These are phyloP conservation scores for Cyclargus thomasi DNA, from an alignment of 1,140 invertebrate species.

Conservation along the genomic window DNA sequence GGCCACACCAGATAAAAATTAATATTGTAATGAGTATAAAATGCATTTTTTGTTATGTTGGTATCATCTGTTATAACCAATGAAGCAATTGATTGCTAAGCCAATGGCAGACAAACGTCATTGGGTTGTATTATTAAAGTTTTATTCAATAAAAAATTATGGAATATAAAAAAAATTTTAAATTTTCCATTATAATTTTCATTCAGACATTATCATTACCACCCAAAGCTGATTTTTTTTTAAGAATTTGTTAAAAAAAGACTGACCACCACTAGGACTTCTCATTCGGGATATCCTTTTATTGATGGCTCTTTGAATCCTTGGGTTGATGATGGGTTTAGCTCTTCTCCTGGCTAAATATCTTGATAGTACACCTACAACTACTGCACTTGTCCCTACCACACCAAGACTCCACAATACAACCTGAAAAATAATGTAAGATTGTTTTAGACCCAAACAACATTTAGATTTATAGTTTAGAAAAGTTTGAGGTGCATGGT, in stretches of 20 bases:
- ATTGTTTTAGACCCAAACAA: background rate
- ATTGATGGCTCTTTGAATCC: constrained; percentile 73
- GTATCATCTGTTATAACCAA: too few relatives aligned
- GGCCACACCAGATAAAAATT: too few relatives aligned
- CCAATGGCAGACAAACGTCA: too few relatives aligned
- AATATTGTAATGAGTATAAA: too few relatives aligned
- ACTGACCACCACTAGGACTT: constrained; percentile 78
- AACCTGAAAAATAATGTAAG: constrained; percentile 44
- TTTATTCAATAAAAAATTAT: too few relatives aligned
- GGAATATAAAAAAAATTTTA: too few relatives aligned
- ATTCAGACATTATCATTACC: background rate
- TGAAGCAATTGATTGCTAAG: too few relatives aligned
- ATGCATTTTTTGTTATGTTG: too few relatives aligned
- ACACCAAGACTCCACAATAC: constrained; percentile 72
- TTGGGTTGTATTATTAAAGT: too few relatives aligned
- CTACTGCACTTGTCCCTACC: constrained; percentile 74
- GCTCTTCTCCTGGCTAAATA: constrained; percentile 77
- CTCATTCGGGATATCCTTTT: constrained; percentile 76
- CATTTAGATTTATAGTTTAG: too few relatives aligned
- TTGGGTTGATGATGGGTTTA: constrained; percentile 67
- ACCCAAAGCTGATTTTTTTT: background rate
- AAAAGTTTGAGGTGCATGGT: too few relatives aligned
- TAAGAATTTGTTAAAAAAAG: constrained; percentile 5
- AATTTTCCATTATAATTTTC: too few relatives aligned
- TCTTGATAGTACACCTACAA: constrained; percentile 78